These are phyloP conservation scores for Synergus itoensis DNA, from an alignment of 2,888 invertebrate species.

Conservation along the genomic window DNA sequence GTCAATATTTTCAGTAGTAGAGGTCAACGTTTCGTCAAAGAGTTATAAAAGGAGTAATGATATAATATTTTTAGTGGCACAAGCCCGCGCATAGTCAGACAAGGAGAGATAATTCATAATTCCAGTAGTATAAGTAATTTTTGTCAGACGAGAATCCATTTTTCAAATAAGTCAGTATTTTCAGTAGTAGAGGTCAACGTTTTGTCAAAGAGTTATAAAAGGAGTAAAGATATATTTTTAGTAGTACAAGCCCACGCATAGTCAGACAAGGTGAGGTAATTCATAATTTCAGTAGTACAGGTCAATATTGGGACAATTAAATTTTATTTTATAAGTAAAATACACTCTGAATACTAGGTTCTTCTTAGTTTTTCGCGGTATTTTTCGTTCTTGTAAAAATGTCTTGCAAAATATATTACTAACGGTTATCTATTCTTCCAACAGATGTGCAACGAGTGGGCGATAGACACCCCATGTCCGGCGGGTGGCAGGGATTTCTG, in stretches of 20 bases:
- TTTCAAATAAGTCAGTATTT: no score
- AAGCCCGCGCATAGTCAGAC: no score
- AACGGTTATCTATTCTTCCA: constrained; percentile 47
- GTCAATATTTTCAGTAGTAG: no score
- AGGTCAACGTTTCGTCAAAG: no score
- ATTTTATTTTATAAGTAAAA: no score
- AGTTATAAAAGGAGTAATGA: no score
- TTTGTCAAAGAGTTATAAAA: no score
- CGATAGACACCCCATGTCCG: constrained; percentile 82
- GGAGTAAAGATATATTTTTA: no score
- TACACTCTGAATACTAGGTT: neutral
- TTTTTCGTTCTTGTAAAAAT: neutral
- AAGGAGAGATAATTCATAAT: no score
- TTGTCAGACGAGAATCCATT: no score
- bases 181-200: neutral
- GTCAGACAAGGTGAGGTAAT: neutral
- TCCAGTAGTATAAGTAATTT: no score
- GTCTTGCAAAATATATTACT: neutral
- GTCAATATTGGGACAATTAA: neutral
- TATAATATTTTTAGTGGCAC: no score
- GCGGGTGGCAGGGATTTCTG: constrained; percentile 82
- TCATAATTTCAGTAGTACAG: neutral
- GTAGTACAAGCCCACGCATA: neutral
- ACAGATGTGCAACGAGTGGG: constrained; percentile 82
- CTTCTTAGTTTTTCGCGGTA: neutral